Evolutionary conservation across 2,113 vertebrate genomes (phyloP).

Genomic region (Salvelinus fontinalis): DNA sequence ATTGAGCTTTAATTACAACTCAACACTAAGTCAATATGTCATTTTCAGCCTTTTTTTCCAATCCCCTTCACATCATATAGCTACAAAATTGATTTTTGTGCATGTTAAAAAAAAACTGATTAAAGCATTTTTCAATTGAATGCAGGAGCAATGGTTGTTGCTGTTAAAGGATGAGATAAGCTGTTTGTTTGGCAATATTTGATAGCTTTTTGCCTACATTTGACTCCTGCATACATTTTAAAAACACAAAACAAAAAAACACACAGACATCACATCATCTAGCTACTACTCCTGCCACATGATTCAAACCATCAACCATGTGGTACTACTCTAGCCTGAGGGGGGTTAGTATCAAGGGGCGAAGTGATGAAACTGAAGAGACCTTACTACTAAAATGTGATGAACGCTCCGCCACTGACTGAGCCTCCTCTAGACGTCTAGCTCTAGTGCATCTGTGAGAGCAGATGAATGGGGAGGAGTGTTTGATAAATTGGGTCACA

Average conservation of each 20-base stretch:
- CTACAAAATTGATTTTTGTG: not conserved
- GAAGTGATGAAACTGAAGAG: slow-evolving; percentile 29
- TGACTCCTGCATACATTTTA: too few species aligned
- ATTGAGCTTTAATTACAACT: slow-evolving; percentile 17
- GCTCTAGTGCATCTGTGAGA: slow-evolving; percentile 58
- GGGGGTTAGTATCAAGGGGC: slow-evolving; percentile 32
- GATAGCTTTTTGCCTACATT: not conserved
- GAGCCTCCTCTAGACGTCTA: slow-evolving; percentile 38
- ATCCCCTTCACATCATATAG: not conserved
- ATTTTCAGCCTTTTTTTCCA: not conserved
- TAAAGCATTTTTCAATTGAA: not conserved
- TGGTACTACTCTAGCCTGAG: slow-evolving; percentile 46
- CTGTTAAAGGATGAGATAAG: not conserved
- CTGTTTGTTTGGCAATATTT: too few species aligned
- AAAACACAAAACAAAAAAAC: slow-evolving; percentile 30
- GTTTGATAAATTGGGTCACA: slow-evolving; percentile 69
- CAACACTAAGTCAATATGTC: slow-evolving; percentile 12
- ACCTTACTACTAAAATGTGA: slow-evolving; percentile 60
- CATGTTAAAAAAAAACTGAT: not conserved
- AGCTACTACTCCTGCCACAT: slow-evolving; percentile 29
- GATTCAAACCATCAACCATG: slow-evolving; percentile 47
- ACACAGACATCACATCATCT: slow-evolving; percentile 21
- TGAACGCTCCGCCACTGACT: slow-evolving; percentile 59
- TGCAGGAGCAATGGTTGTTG: not conserved
- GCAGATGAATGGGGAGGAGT: slow-evolving; percentile 72